phyloP scores from a whole-genome alignment of 1,140 invertebrate species.

The Whitmania pigra region DNA sequence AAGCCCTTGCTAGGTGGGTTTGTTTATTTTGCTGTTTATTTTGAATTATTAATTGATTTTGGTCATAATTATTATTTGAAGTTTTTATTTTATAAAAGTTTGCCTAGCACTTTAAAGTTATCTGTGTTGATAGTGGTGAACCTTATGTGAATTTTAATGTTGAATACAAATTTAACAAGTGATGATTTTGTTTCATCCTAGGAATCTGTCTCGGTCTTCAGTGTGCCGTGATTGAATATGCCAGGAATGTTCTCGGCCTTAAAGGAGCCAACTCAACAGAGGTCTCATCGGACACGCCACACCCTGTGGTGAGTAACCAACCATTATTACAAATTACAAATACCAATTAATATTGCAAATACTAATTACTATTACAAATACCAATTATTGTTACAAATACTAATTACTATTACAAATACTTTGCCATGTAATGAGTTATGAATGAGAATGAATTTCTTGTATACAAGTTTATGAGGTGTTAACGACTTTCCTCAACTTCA shows the following conservation, averaged over 20 bases:
- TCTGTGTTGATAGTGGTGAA: not conserved
- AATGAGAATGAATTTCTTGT: too few species aligned
- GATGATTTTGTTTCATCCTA: conserved; percentile 22
- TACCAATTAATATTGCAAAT: too few species aligned
- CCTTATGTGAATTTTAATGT: too few species aligned
- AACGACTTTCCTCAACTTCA: conserved; percentile 27
- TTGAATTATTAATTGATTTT: too few species aligned
- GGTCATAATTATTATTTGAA: too few species aligned
- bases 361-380: too few species aligned
- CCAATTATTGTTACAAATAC: not conserved
- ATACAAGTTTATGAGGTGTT: too few species aligned
- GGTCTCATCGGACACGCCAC: conserved; percentile 56
- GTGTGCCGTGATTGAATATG: conserved; percentile 89
- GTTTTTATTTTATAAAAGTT: too few species aligned
- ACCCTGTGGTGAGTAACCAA: conserved; percentile 52
- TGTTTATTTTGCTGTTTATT: too few species aligned
- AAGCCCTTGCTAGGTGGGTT: conserved; percentile 68
- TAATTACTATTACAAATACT: not conserved
- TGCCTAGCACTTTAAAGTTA: not conserved
- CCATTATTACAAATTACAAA: too few species aligned
- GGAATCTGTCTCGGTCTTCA: conserved; percentile 91
- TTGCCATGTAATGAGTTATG: not conserved
- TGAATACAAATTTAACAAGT: too few species aligned
- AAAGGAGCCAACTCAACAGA: conserved; percentile 76
- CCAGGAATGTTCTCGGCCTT: conserved; percentile 63